A percentile compares a stretch with the other conserved stretches of the same genome.
Conservation (phyloP, 2,888 invertebrate genomes). For the Drosophila prostipennis region DNA sequence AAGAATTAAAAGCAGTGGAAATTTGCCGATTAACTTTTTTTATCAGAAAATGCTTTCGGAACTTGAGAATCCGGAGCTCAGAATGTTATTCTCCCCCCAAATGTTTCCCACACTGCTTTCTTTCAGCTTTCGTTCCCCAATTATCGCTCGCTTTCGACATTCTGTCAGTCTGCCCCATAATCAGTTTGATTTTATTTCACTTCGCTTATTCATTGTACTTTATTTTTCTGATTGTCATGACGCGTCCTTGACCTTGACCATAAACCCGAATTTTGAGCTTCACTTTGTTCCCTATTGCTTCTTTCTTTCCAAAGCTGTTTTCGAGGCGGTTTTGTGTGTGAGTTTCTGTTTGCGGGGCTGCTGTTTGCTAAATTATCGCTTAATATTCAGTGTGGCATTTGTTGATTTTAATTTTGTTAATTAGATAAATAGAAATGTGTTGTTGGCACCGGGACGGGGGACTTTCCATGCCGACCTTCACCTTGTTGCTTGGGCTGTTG, state of each 20-base stretch:
- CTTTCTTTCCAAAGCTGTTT: constrained; percentile 63
- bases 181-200: constrained; percentile 45
- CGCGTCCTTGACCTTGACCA: constrained; percentile 74
- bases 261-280: constrained; percentile 54
- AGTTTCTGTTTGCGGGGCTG: constrained; percentile 1
- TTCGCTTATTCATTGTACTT: constrained; percentile 30
- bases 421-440: constrained; percentile 66
- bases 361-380: constrained; percentile 66
- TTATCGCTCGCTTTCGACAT: constrained; percentile 23
- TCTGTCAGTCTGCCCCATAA: constrained; percentile 38
- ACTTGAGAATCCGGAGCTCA: background rate
- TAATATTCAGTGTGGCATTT: constrained; percentile 58
- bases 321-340: constrained; percentile 12
- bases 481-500: constrained; percentile 7
- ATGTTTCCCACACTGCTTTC: constrained; percentile 8
- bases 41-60: background rate
- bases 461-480: constrained; percentile 27
- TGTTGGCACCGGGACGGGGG: constrained; percentile 10
- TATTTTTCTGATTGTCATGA: constrained; percentile 43
- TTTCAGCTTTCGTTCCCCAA: constrained; percentile 2
- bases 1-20: too few relatives aligned
- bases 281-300: constrained; percentile 37
- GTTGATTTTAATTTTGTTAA: constrained; percentile 65
- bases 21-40: too few relatives aligned
- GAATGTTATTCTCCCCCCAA: background rate